Evolutionary conservation across 2,113 vertebrate species (phyloP).

Genomic region (Dicrurus megarhynchus): DNA sequence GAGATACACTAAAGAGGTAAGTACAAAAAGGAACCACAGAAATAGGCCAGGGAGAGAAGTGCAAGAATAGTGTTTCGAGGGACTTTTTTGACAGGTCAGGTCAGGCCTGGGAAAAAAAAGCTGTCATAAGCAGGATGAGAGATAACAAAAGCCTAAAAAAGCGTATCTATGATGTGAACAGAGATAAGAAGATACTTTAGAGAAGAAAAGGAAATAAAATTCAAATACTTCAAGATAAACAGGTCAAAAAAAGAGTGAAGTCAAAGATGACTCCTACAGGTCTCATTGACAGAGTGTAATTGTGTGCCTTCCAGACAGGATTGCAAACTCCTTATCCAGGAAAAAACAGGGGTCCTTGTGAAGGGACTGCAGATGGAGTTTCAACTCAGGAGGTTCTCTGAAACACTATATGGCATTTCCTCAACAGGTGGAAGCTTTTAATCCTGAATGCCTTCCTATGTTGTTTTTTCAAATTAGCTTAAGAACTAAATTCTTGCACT

Average conservation of each 20-base stretch:
- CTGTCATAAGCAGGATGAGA: background rate
- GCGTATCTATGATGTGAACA: background rate
- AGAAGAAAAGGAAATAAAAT: slow-evolving; percentile 26
- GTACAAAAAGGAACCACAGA: slow-evolving; percentile 9
- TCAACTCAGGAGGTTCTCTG: background rate
- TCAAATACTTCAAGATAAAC: background rate
- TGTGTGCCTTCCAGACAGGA: background rate
- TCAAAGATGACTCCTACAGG: background rate
- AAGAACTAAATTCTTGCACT: background rate
- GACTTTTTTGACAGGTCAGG: slow-evolving; percentile 21
- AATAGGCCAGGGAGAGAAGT: slow-evolving; percentile 2
- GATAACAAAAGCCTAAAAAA: slow-evolving; percentile 16
- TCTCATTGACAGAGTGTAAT: background rate
- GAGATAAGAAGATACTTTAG: background rate
- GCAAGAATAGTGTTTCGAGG: background rate
- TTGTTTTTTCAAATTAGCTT: background rate
- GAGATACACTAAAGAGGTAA: background rate
- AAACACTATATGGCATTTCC: background rate
- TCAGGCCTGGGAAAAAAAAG: background rate
- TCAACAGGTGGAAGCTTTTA: slow-evolving; percentile 3
- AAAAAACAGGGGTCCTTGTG: slow-evolving; percentile 4
- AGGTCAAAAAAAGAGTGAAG: background rate
- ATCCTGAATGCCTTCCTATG: background rate
- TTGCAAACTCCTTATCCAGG: background rate
- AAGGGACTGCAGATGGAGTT: background rate